phyloP scores from a whole-genome alignment of 2,888 invertebrate species.

The Drosophila diplacantha region DNA sequence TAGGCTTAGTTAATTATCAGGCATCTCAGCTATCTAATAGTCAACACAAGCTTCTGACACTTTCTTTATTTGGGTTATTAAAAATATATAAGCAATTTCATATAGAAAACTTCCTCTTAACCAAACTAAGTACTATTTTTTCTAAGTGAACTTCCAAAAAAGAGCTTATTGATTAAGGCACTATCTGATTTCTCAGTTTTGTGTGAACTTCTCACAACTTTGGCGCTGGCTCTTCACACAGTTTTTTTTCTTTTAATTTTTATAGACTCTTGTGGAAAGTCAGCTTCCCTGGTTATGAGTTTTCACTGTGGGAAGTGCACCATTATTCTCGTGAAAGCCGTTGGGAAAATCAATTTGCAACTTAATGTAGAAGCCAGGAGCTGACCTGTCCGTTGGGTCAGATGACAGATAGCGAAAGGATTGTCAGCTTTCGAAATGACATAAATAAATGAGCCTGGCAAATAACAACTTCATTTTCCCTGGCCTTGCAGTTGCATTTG shows the following conservation, averaged over 20 bases:
- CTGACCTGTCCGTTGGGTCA: slow-evolving; percentile 18
- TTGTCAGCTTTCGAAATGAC: slow-evolving; percentile 61
- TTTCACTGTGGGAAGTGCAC: slow-evolving; percentile 11
- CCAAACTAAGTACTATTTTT: not conserved
- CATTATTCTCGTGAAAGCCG: slow-evolving; percentile 19
- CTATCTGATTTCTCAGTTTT: slow-evolving; percentile 6
- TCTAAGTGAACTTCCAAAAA: slow-evolving; percentile 6
- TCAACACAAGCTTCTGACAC: not conserved
- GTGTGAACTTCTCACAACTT: slow-evolving; percentile 23
- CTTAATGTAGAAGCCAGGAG: slow-evolving; percentile 12
- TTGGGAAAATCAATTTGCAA: slow-evolving; percentile 29
- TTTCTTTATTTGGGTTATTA: not conserved
- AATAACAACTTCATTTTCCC: slow-evolving; percentile 66
- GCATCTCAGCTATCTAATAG: not conserved
- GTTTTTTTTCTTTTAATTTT: slow-evolving; percentile 13
- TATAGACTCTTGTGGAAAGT: slow-evolving; percentile 25
- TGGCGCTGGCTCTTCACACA: slow-evolving; percentile 6
- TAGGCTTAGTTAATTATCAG: not conserved
- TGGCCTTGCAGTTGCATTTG: slow-evolving; percentile 50
- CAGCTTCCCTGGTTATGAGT: slow-evolving; percentile 5
- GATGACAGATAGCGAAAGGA: slow-evolving; percentile 43
- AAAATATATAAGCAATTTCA: not conserved
- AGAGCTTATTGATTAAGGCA: slow-evolving; percentile 46
- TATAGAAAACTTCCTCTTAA: not conserved
- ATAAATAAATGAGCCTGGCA: slow-evolving; percentile 42